phyloP scores from a whole-genome alignment of 2,888 invertebrate species.

The Drosophila greeni region DNA sequence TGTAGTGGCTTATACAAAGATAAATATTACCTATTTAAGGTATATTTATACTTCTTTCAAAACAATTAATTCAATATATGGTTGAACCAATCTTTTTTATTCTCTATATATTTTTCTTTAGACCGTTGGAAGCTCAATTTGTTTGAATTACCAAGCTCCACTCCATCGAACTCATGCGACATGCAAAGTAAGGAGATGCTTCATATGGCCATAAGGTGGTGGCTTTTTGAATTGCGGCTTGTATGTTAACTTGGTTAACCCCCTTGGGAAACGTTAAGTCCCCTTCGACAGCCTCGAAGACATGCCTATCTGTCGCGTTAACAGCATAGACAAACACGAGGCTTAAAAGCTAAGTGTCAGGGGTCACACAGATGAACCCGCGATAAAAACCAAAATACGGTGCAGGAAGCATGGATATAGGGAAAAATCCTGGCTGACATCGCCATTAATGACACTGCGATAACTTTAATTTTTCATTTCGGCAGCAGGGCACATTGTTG shows the following conservation, averaged over 20 bases:
- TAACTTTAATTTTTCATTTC: slow-evolving; percentile 65
- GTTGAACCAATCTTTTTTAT: too few species aligned
- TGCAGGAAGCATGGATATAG: slow-evolving; percentile 7
- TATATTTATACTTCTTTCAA: too few species aligned
- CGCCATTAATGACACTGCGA: slow-evolving; percentile 56
- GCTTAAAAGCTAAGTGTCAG: slow-evolving; percentile 20
- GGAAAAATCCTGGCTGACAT: slow-evolving; percentile 27
- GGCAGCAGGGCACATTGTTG: slow-evolving; percentile 41
- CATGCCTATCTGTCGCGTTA: slow-evolving; percentile 26
- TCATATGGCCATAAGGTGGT: slow-evolving; percentile 23
- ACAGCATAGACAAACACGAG: slow-evolving; percentile 21
- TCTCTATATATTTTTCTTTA: too few species aligned
- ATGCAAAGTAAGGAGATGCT: slow-evolving; percentile 1
- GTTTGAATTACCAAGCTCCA: background rate
- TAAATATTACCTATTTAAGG: background rate
- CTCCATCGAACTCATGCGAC: background rate
- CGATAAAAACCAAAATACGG: slow-evolving; percentile 35
- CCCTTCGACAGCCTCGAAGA: slow-evolving; percentile 22
- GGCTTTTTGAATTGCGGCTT: slow-evolving; percentile 23
- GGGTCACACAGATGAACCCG: slow-evolving; percentile 31
- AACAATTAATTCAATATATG: background rate
- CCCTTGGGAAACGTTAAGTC: slow-evolving; percentile 23
- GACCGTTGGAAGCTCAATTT: background rate
- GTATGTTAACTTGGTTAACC: slow-evolving; percentile 2
- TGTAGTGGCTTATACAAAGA: background rate